Conservation (phyloP, 2,888 invertebrate genomes). For the Callinectes sapidus region DNA sequence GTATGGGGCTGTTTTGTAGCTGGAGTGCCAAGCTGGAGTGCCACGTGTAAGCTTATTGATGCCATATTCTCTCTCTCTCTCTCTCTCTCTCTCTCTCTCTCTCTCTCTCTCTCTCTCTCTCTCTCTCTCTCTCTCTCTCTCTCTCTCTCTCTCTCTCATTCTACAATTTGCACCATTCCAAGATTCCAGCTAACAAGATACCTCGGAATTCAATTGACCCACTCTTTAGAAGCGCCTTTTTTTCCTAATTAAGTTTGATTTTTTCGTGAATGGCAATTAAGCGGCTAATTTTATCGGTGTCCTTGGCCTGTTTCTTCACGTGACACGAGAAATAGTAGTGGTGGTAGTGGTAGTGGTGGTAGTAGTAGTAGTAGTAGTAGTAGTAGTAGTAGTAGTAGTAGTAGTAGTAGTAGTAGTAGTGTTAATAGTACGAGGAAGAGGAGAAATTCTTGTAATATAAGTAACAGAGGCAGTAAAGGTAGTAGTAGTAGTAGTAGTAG, state of each 20-base stretch:
- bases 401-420: background rate
- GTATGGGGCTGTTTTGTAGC: no score
- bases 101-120: background rate
- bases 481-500: slow-evolving; percentile 9
- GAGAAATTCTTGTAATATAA: background rate
- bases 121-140: slow-evolving; percentile 32
- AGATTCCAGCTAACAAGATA: no score
- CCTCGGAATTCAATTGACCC: no score
- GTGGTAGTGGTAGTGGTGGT: background rate
- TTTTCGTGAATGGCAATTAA: no score
- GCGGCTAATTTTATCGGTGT: no score
- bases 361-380: background rate
- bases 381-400: background rate
- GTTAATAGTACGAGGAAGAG: background rate
- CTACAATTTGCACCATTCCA: background rate
- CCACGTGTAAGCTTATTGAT: no score
- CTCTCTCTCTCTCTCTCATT: background rate
- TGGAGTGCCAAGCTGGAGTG: no score
- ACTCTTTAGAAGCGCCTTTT: no score
- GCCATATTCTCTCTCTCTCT: background rate
- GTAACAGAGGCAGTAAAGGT: background rate
- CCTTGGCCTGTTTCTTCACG: no score
- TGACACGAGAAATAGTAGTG: background rate
- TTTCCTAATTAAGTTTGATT: no score
- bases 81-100: slow-evolving; percentile 27